Evolutionary conservation across 2,888 invertebrate genomes (phyloP).

Genomic region (Cerastoderma edule): DNA sequence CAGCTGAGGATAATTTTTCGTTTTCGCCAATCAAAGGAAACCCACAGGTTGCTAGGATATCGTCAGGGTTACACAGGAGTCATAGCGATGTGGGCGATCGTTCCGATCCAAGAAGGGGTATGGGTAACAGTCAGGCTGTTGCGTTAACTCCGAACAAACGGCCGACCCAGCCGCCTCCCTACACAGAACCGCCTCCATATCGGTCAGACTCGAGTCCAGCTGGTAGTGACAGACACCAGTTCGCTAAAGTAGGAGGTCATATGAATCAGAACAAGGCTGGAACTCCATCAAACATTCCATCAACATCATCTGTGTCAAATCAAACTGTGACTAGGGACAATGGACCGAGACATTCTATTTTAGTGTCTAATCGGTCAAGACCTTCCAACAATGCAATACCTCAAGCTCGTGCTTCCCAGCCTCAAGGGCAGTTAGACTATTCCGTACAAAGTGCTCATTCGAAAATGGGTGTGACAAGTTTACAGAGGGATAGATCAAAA

Average conservation of each 20-base stretch:
- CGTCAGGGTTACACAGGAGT: conserved; percentile 54
- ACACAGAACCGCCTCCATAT: conserved; percentile 61
- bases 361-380: conserved; percentile 15
- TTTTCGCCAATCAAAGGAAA: conserved; percentile 49
- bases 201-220: conserved; percentile 61
- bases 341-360: conserved; percentile 4
- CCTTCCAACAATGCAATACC: conserved; percentile 15
- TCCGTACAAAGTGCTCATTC: conserved; percentile 17
- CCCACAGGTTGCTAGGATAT: not conserved
- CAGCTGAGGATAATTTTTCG: conserved; percentile 37
- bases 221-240: conserved; percentile 58
- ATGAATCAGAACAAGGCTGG: not conserved
- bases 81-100: conserved; percentile 60
- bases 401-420: not conserved
- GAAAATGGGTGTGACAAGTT: not conserved
- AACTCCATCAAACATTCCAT: not conserved
- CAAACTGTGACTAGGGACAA: conserved; percentile 12
- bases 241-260: conserved; percentile 47
- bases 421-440: conserved; percentile 5
- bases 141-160: conserved; percentile 39
- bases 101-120: conserved; percentile 17
- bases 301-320: conserved; percentile 19
- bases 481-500: not conserved
- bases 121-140: conserved; percentile 16
- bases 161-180: conserved; percentile 55